Conservation (phyloP, 2,113 vertebrate genomes). For the Meles meles region DNA sequence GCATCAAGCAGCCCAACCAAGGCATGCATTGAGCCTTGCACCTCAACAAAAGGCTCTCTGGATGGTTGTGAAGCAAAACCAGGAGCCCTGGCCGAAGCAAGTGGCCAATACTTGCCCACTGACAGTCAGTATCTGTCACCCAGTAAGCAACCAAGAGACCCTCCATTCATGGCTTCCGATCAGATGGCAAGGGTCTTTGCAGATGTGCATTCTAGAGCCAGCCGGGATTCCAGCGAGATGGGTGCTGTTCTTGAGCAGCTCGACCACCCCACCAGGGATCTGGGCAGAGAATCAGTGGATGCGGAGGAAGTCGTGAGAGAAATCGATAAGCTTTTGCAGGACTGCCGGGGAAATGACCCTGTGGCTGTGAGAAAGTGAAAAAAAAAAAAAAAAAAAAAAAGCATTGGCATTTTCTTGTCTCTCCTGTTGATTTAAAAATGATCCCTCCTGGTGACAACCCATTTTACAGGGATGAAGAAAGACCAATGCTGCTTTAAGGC, state of each 20-base stretch:
- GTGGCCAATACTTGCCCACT: conserved; percentile 90
- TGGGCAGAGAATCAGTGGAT: conserved; percentile 92
- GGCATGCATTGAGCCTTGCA: conserved; percentile 91
- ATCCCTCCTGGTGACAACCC: conserved; percentile 76
- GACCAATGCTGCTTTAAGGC: conserved; percentile 90
- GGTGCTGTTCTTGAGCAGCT: conserved; percentile 87
- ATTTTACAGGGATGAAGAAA: conserved; percentile 81
- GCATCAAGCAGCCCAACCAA: conserved; percentile 95
- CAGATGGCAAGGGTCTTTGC: conserved; percentile 89
- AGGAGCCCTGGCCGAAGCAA: conserved; percentile 87
- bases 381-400: conserved; percentile 39
- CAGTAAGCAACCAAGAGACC: conserved; percentile 91
- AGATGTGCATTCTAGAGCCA: conserved; percentile 85
- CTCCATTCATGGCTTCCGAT: conserved; percentile 85
- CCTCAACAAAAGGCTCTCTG: conserved; percentile 92
- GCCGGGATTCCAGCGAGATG: conserved; percentile 87
- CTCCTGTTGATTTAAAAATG: conserved; percentile 80
- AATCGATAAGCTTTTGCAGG: conserved; percentile 99
- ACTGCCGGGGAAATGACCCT: conserved; percentile 95
- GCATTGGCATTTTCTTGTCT: conserved; percentile 80
- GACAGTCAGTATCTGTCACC: conserved; percentile 90
- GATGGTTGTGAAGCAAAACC: conserved; percentile 94
- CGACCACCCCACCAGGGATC: conserved; percentile 87
- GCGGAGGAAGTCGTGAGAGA: conserved; percentile 97
- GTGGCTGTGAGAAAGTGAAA: conserved; percentile 93